phyloP scores from a whole-genome alignment of 2,113 vertebrate species.

The Chiloscyllium plagiosum region DNA sequence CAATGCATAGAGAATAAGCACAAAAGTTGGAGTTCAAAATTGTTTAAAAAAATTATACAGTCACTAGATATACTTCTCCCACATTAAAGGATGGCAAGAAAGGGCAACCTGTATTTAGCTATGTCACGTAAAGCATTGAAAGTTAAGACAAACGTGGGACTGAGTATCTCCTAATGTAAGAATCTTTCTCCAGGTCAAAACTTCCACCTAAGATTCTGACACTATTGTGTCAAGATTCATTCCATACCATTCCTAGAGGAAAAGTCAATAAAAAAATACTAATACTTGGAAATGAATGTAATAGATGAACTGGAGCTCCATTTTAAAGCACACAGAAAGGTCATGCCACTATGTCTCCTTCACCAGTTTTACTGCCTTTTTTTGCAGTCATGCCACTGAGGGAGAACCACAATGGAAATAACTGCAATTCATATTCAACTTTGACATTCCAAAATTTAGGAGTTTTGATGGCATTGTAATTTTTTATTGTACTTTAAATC shows the following conservation, averaged over 20 bases:
- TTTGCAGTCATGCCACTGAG: background rate
- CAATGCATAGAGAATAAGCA: background rate
- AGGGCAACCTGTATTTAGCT: background rate
- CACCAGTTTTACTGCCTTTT: background rate
- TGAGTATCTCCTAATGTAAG: too few relatives aligned
- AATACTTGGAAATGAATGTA: too few relatives aligned
- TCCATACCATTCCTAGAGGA: background rate
- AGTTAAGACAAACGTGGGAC: background rate
- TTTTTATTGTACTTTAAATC: background rate
- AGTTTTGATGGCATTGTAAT: background rate
- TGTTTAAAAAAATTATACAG: background rate
- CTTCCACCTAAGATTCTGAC: background rate
- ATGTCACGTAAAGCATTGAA: background rate
- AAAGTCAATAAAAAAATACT: too few relatives aligned
- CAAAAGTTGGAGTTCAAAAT: background rate
- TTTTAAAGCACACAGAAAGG: too few relatives aligned
- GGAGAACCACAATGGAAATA: background rate
- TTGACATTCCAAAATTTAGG: background rate
- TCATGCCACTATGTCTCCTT: too few relatives aligned
- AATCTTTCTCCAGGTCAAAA: background rate
- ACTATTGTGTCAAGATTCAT: background rate
- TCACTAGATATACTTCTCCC: background rate
- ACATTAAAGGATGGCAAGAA: background rate
- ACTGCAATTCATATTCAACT: background rate
- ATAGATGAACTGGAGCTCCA: too few relatives aligned